Base-by-base conservation (phyloP, 2,113 vertebrate species). In the Coreoperca whiteheadi region DNA sequence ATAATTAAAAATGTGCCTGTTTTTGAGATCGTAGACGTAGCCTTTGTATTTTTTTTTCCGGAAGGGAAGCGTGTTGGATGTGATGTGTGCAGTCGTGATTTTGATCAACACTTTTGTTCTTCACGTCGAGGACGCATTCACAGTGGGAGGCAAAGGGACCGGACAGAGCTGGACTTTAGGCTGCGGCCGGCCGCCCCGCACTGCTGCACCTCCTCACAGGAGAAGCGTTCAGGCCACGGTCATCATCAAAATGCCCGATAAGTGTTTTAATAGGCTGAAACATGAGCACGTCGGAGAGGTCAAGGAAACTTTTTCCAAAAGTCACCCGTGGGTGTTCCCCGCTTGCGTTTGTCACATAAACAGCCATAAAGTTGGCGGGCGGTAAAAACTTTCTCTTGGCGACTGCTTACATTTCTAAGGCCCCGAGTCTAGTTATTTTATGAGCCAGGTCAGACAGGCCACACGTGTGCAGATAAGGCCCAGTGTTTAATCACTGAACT, bases 291-390 rank as follows among this genome's bases (percentile, higher is more conserved):
- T 76, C 79, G 66, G 51, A 89, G 86, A 89, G 91, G 77, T 92
- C 88, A 78, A 8, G 57, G 64, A 86, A 79, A 78, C 60, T 79
- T 78, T 85, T 90, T 84, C 83, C 88, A 84, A 83, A 82, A 83
- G 86, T 92, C 84, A 93, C 77, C 80, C 84, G 74, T 87, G 88
- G 81, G 82, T 90, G 88, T 91, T 82, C 84, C 72, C 74, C 81
- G 30, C 68, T 90, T 79, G 84, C 60, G 30, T 72, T 87, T 88
- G 92, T 89, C 93, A 93, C 86, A 89, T 93, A 90, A 92, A 91
- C 87, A 91, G 89, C 67, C 89, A 51, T 77, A 56, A 83, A 84
- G 66, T 81, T 83, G 89, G 82, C 74, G 51, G 46, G 70, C 56
- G 15, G 50, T 12, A 74, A 75, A 15, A 56, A 41, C 79, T 86